Base-by-base conservation (phyloP, 2,113 vertebrate species). In the human (Homo sapiens) region DNA sequence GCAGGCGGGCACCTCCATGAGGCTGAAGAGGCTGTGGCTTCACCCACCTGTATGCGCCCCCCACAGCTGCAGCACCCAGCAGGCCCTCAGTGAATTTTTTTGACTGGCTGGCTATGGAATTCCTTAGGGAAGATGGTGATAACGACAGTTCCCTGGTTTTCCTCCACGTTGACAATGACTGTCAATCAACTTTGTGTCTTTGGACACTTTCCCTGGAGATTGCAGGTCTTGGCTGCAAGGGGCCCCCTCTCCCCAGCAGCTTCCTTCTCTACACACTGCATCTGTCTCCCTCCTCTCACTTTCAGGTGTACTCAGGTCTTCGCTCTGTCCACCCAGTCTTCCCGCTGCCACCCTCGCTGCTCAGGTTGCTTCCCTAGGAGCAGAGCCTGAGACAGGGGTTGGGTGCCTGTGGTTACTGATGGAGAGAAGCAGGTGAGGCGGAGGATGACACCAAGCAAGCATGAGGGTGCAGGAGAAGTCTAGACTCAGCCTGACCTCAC, bases 341-440 rank as follows among this genome's bases (percentile, higher is more conserved):
- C 25, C 25, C 8, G 3, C 66, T 35, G 35, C 8, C 18, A 6
- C 48, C 25, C 59, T 86, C 40, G n/a, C 38, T 70, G 68, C 43
- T 73, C 50, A 50, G 43, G 78, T n/a, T 61, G 88, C 32, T 55
- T 48, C 61, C 48, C 72, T 23, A 32, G 12, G 55, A 55, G 59
- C 72, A 76, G 88, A 95, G 59, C 38, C 88, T 76, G 80, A 68
- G 30, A 43, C 27, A 82, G 68, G 66, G 55, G 18, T 85, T 78
- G 18, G 32, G 38, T 9, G 1, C 57, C 72, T 70, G 48, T 38
- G 66, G 9, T 79, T 59, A 48, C 32, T 5, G 80, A 75, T 9
- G 11, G 59, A 57, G 30, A 32, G n/a, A 43, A 78, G 70, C 57
- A 43, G 85, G 18, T 38, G 45, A 25, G 66, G 66, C 1, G 9